Base-by-base conservation (phyloP, 2,113 vertebrate genomes). In the Thunnus thynnus region DNA sequence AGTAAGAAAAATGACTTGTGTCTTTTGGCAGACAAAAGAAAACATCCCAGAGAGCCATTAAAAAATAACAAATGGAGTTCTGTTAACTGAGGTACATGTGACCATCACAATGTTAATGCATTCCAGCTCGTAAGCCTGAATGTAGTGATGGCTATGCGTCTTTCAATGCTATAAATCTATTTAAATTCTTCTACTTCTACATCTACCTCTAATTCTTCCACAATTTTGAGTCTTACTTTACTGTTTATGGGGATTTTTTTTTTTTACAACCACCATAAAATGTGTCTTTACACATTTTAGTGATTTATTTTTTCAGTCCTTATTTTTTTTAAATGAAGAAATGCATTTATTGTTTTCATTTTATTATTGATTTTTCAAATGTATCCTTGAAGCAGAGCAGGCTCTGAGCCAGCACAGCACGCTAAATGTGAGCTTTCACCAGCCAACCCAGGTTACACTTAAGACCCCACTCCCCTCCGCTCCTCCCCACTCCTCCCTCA, bases 361-460 rank as follows among this genome's bases (percentile, higher is more conserved):
- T 68, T 7, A 4, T 25, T 18, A 16, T 14, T 62, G 11, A 10
- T 67, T 22, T 0, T 50, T 52, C 7, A 57, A 50, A 18, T 0
- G 13, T 18, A 55, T 61, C 27, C 60, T 14, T 65, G 74, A 60
- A 69, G 41, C 51, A 46, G 30, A 51, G 13, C 3, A 2, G 30
- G 18, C 65, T 63, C 68, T 13, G 16, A 72, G 72, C 46, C 51
- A 47, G 57, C n/a, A 16, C 18, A 47, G 78, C 13, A 44, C 32
- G 0, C 52, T 16, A 14, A 25, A 41, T 44, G 47, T 4, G 32
- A 82, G 50, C 67, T 64, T 70, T 60, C 41, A 67, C 10, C 57
- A 36, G 57, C 50, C 47, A 16, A 3, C 46, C 72, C 55, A n/a
- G 54, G n/a, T 63, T 71, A 22, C 84, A 80, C 79, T 68, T 9